Conservation (phyloP, 2,888 invertebrate genomes). For the Invenusta paracnida region DNA sequence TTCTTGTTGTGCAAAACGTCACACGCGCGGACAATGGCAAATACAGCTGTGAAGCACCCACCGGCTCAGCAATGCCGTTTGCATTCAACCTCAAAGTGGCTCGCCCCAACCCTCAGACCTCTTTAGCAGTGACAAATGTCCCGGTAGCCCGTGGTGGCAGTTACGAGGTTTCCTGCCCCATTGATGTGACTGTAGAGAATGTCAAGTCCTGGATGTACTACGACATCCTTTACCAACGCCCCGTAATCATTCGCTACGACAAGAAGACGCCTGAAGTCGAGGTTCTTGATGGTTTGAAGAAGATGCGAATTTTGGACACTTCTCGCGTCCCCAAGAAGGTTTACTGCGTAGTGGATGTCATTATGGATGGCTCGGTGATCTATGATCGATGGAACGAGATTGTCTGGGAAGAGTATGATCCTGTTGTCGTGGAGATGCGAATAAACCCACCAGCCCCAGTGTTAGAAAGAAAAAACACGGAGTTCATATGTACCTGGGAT, state of each 20-base stretch:
- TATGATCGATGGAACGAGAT: background rate
- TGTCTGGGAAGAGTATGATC: background rate
- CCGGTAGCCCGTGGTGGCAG: background rate
- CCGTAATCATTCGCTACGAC: background rate
- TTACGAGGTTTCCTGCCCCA: background rate
- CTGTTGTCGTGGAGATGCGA: background rate
- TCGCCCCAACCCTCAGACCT: background rate
- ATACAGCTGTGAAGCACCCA: background rate
- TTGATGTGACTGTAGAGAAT: background rate
- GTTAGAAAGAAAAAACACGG: background rate
- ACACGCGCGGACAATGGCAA: background rate
- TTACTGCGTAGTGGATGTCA: background rate
- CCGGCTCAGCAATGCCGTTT: background rate
- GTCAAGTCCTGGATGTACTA: background rate
- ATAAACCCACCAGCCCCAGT: background rate
- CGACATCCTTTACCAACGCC: background rate
- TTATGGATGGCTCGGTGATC: background rate
- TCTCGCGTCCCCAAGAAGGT: background rate
- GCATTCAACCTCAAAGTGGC: background rate
- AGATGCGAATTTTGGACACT: background rate
- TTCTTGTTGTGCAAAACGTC: background rate
- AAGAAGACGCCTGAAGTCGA: background rate
- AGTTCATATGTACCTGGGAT: background rate
- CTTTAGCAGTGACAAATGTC: background rate
- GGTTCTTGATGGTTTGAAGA: background rate